Evolutionary conservation across 2,113 vertebrate genomes (phyloP), one percentile per base, ranked within the genome.

Genomic region (Sialia sialis): DNA sequence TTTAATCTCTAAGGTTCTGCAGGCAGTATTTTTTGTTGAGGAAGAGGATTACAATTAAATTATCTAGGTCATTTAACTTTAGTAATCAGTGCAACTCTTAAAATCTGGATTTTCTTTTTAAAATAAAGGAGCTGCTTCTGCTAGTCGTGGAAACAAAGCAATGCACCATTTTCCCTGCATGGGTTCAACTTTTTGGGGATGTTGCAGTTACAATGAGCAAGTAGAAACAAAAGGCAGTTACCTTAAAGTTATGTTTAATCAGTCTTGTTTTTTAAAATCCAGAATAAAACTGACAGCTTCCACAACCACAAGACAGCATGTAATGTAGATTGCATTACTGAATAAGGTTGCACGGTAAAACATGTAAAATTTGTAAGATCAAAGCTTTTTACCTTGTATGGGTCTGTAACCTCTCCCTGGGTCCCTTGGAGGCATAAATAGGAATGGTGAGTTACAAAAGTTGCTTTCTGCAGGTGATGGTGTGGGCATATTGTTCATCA

Each of bases 51-150:
- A 55, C 4, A 23, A 66, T 93, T 83, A 79, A 85, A 79, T 95
- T 92, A 86, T 80, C 54, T 90, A 77, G 26, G 55, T 93, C 46
- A 73, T 91, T 95, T 93, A 87, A 87, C 58, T 94, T 91, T 4
- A 74, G 46, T 56, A 69, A 89, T 75, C 66, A 64, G 32, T 78
- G 23, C 46, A 74, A 46, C 60, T 75, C 38, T 64, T 72, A 76
- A 87, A 85, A 82, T 87, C 78, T 76, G 67, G 41, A 79, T 69
- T 92, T 90, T 63, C 49, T 73, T 56, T 74, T 86, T 80, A 29
- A 68, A 83, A 77, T 76, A 52, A 69, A 69, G 85, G 72, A 77
- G 13, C 22, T 66, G 38, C 18, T 90, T 36, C 70, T 95, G 46
- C 51, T 89, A 27, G 15, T 39, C 75, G 7, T 49, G 34, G 51